phyloP scores from a whole-genome alignment of 2,797 vertebrate species.

The Eulemur mongoz region DNA sequence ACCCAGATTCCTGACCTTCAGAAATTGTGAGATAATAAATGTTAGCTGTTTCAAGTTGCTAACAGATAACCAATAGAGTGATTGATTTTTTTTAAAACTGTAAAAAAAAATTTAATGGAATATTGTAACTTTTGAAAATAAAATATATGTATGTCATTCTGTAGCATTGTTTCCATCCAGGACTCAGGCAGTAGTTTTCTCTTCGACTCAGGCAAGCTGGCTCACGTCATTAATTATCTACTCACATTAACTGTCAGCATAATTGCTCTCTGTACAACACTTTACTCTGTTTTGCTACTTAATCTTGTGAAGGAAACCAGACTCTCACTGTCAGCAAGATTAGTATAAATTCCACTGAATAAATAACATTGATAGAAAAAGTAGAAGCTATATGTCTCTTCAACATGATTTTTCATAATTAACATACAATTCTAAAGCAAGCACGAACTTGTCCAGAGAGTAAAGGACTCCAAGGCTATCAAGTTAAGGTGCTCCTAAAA shows the following conservation, averaged over 20 bases:
- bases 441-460: neutral
- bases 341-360: conserved; percentile 36
- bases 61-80: neutral
- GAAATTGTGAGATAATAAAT: conserved; percentile 20
- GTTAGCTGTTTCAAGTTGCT: conserved; percentile 26
- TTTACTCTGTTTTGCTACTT: conserved; percentile 39
- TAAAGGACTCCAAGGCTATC: neutral
- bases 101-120: conserved; percentile 17
- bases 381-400: neutral
- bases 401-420: conserved; percentile 34
- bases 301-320: conserved; percentile 71
- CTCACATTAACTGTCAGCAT: conserved; percentile 76
- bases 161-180: neutral
- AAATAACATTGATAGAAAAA: conserved; percentile 24
- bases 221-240: conserved; percentile 79
- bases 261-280: conserved; percentile 63
- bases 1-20: neutral
- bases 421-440: conserved; percentile 42
- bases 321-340: conserved; percentile 39
- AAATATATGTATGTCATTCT: neutral
- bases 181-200: conserved; percentile 59
- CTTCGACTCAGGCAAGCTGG: conserved; percentile 65
- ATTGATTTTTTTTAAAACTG: neutral
- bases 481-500: neutral
- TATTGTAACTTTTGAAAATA: conserved; percentile 28